Percentiles rank a stretch among this genome's conserved stretches.
phyloP scores from a whole-genome alignment of 2,797 vertebrate species.

The Chromis chromis region DNA sequence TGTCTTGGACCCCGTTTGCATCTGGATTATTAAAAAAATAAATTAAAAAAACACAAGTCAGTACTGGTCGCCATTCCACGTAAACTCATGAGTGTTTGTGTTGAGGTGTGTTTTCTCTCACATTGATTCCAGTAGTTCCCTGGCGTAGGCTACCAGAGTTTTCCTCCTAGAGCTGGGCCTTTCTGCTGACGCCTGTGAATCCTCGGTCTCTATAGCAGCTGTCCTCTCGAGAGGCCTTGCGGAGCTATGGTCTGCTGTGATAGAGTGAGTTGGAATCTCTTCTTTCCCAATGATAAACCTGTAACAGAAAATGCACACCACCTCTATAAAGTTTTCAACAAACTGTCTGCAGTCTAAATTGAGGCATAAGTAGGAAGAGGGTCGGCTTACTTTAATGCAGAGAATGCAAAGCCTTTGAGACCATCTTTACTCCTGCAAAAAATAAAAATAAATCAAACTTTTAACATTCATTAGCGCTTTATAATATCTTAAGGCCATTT shows the following conservation, averaged over 20 bases:
- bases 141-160: slow-evolving; percentile 82
- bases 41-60: slow-evolving; percentile 9
- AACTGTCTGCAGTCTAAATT: neutral
- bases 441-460: neutral
- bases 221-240: slow-evolving; percentile 67
- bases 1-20: slow-evolving; percentile 96
- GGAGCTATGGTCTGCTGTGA: slow-evolving; percentile 81
- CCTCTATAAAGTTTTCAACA: neutral
- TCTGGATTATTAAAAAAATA: slow-evolving; percentile 82
- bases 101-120: slow-evolving; percentile 77
- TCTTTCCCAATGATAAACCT: slow-evolving; percentile 98
- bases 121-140: slow-evolving; percentile 90
- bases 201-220: slow-evolving; percentile 46
- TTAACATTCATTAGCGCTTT: neutral
- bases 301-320: slow-evolving; percentile 13
- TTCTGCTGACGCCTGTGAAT: slow-evolving; percentile 57
- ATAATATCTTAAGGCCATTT: neutral
- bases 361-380: neutral
- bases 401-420: slow-evolving; percentile 96
- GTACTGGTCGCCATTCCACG: neutral
- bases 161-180: slow-evolving; percentile 73
- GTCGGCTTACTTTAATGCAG: slow-evolving; percentile 94
- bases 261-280: slow-evolving; percentile 92
- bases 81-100: neutral
- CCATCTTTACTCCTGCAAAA: slow-evolving; percentile 92